Conservation (phyloP, 2,113 vertebrate species). For the Oreotrochilus melanogaster region DNA sequence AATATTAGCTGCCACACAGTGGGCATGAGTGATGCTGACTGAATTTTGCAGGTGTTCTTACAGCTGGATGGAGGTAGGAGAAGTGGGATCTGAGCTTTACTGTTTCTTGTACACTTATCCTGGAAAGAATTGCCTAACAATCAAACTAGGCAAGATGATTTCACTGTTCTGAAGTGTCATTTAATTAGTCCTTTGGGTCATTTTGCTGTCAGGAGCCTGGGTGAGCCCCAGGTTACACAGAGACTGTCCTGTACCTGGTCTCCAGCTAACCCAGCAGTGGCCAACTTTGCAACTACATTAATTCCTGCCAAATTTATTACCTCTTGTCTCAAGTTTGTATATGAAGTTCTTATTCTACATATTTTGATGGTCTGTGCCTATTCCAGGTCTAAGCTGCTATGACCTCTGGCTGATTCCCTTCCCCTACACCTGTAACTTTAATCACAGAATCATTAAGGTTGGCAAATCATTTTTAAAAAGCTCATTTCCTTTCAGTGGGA, state of each 20-base stretch:
- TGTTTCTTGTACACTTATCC: background rate
- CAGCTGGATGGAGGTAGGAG: background rate
- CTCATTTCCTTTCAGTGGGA: background rate
- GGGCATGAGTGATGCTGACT: background rate
- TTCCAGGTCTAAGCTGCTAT: background rate
- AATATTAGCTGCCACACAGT: background rate
- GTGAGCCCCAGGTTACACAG: fast-evolving
- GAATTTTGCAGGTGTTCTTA: background rate
- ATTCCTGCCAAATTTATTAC: background rate
- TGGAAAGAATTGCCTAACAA: background rate
- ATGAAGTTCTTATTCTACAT: background rate
- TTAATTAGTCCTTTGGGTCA: background rate
- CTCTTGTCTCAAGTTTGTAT: background rate
- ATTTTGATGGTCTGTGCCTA: background rate
- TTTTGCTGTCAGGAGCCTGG: background rate
- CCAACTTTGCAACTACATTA: background rate
- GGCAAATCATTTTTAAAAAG: background rate
- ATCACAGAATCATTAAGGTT: no score
- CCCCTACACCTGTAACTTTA: background rate
- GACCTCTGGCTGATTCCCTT: background rate
- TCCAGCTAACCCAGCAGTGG: background rate
- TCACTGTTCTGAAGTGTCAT: background rate
- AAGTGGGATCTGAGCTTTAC: background rate
- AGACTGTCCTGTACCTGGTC: background rate
- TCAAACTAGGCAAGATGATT: background rate